Evolutionary conservation across 2,888 invertebrate genomes (phyloP), one percentile per base, ranked within the genome.

Genomic region (Nephrotoma guestfalica): DNA sequence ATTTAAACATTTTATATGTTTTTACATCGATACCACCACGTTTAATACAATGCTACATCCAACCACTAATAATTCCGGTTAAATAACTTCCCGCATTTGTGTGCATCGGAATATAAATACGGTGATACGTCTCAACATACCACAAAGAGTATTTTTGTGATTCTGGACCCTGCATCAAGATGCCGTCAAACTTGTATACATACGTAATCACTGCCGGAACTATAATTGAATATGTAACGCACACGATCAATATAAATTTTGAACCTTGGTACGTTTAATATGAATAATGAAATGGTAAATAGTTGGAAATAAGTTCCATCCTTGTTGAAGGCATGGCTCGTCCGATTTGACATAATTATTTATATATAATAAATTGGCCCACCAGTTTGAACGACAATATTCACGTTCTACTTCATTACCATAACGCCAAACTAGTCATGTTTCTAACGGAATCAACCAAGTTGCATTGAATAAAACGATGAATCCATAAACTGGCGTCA

Each of bases 301-400:
- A 93, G 89, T 88, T 93, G 93, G 0, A 91, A 92, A 89, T 93
- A 93, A 15, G 92, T 91, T 86, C 93, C 93, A 93, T 88, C 13
- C 51, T 7, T 87, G 85, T 86, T 87, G 87, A 47, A 87, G n/a
- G 41, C 87, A 87, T 0, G 90, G 89, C 83, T 92, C 90, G 0
- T 89, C 88, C 18, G 90, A 15, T 6, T 41, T 91, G 71, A 92
- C 88, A 87, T 92, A 92, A 89, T 93, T 93, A 89, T 93, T 92
- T 89, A 93, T 86, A 87, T 91, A 92, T 2, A 93, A 89, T 40
- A 93, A 85, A 87, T 92, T 92, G 0, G 92, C 90, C 93, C 93
- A 93, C 92, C 92, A 93, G 89, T 92, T 92, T 51, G 89, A 89
- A 0, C 92, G 88, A 88, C 93, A 93, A 57, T 91, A 90, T 1